Conservation (phyloP, 2,113 vertebrate species). For the Stegostoma tigrinum region DNA sequence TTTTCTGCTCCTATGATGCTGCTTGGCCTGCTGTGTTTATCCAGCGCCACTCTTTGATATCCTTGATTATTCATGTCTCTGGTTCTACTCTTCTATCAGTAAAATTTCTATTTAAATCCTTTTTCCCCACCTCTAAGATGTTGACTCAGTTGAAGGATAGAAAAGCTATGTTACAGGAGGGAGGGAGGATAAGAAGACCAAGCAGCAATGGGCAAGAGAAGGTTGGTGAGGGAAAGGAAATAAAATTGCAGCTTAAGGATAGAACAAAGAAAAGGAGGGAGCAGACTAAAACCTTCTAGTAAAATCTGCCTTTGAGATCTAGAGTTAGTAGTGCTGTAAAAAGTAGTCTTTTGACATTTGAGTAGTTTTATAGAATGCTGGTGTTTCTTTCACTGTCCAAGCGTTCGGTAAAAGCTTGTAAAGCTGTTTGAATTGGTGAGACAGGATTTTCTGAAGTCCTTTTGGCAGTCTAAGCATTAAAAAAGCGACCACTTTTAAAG, state of each 20-base stretch:
- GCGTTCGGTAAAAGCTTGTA: not conserved
- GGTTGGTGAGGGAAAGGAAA: not conserved
- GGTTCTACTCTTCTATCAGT: not conserved
- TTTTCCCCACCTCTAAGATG: not conserved
- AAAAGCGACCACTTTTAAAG: not conserved
- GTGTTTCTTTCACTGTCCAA: not conserved
- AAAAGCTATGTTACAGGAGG: not conserved
- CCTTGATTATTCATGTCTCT: not conserved
- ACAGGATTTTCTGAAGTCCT: not conserved
- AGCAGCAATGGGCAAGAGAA: not conserved
- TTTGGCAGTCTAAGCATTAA: not conserved
- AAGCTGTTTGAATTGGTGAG: not conserved
- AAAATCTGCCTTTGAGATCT: not conserved
- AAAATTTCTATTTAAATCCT: not conserved
- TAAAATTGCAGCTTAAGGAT: not conserved
- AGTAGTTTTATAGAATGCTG: not conserved
- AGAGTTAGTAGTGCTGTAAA: slow-evolving; percentile 10
- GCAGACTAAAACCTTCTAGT: not conserved
- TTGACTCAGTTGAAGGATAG: not conserved
- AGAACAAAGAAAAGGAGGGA: not conserved
- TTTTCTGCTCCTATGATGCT: no score
- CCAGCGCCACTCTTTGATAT: no score
- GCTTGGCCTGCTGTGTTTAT: no score
- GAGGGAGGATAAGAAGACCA: not conserved
- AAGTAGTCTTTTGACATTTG: slow-evolving; percentile 9